Evolutionary conservation across 2,888 invertebrate genomes (phyloP).

Genomic region (Acanthosepion pharaonis): DNA sequence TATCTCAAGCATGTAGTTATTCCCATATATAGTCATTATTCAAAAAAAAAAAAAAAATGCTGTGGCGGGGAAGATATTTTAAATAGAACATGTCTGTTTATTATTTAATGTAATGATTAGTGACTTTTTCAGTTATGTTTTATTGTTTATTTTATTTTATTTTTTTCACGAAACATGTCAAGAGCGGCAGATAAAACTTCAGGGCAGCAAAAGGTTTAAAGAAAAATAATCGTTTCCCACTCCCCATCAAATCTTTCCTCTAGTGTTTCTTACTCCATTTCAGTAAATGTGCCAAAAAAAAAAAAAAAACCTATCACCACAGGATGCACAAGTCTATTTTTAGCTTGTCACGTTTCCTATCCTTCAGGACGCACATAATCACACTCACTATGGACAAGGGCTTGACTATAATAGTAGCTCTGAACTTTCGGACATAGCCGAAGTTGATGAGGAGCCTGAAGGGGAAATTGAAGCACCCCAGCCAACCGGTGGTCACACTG

Average conservation of each 20-base stretch:
- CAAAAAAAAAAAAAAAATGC: too few species aligned
- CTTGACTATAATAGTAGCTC: constrained; percentile 66
- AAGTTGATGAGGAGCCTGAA: constrained; percentile 74
- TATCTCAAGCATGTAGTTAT: too few species aligned
- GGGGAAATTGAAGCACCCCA: constrained; percentile 49
- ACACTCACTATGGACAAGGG: constrained; percentile 53
- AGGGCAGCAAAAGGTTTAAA: too few species aligned
- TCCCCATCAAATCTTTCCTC: too few species aligned
- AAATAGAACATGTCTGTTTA: too few species aligned
- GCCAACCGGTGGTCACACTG: background rate
- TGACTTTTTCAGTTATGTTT: too few species aligned
- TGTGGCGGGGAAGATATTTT: too few species aligned
- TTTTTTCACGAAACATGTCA: background rate
- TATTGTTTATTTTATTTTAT: too few species aligned
- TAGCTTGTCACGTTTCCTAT: constrained; percentile 44
- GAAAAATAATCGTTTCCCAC: too few species aligned
- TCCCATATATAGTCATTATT: too few species aligned
- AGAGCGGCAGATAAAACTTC: too few species aligned
- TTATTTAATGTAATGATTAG: too few species aligned
- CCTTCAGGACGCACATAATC: constrained; percentile 52
- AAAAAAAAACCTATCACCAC: background rate
- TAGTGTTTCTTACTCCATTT: background rate
- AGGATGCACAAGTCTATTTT: background rate
- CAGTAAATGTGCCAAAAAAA: background rate
- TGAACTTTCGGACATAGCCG: constrained; percentile 76